These are phyloP conservation scores for Tamias sibiricus DNA, from an alignment of 2,113 vertebrate species.

Conservation along the genomic window DNA sequence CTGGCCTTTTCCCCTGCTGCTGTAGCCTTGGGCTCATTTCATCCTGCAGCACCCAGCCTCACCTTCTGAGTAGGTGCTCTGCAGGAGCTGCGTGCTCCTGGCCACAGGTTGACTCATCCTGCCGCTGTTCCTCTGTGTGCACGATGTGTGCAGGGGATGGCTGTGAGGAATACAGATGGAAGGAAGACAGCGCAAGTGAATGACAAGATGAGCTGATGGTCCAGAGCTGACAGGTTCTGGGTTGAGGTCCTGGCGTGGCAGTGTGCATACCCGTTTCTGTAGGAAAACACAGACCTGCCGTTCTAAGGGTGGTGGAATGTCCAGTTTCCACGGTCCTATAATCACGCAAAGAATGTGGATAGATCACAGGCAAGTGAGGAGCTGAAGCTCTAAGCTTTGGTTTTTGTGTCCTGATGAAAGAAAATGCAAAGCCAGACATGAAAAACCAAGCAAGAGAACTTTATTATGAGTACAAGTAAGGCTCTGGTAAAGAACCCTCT, in stretches of 20 bases:
- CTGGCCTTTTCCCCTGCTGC: neutral
- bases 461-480: no score
- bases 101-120: neutral
- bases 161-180: neutral
- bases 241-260: neutral
- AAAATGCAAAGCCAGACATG: no score
- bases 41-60: neutral
- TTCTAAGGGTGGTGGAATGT: neutral
- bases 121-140: neutral
- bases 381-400: no score
- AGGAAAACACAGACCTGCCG: neutral
- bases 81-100: neutral
- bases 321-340: neutral
- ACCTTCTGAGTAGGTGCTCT: neutral
- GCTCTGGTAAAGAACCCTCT: no score
- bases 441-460: no score
- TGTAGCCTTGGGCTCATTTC: neutral
- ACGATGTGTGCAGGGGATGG: neutral
- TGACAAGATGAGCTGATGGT: neutral
- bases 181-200: neutral
- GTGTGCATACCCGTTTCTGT: neutral
- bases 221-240: neutral
- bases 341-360: no score
- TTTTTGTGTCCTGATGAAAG: no score
- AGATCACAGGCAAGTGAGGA: no score